These are phyloP conservation scores for Terrapene triunguis DNA, from an alignment of 2,113 vertebrate genomes.

Conservation along the genomic window DNA sequence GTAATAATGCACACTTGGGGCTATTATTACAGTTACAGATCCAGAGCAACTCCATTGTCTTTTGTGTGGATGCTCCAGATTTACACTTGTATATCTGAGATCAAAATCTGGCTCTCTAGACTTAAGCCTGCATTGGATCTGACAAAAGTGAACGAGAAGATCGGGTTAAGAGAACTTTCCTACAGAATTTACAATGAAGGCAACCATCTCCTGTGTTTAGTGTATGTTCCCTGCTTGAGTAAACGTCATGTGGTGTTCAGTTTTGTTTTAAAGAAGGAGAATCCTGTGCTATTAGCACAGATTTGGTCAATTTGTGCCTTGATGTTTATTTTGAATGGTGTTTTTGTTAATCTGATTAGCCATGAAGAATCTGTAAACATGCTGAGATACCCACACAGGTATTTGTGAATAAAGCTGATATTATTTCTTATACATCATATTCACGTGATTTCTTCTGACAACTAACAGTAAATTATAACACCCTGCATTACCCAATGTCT, in stretches of 20 bases:
- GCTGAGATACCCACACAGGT: background rate
- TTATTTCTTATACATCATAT: background rate
- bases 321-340: background rate
- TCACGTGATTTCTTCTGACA: background rate
- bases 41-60: background rate
- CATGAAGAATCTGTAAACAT: background rate
- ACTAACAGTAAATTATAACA: background rate
- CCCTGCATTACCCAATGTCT: background rate
- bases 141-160: background rate
- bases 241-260: background rate
- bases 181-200: background rate
- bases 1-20: background rate
- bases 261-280: background rate
- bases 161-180: background rate
- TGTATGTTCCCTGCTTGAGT: background rate
- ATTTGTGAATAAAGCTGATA: background rate
- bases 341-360: background rate
- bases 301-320: background rate
- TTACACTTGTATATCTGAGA: background rate
- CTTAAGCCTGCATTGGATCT: background rate
- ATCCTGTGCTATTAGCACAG: background rate
- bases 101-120: background rate
- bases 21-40: background rate
- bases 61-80: background rate
- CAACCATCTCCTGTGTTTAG: background rate